These are phyloP conservation scores for Tanytarsus gracilentus DNA, from an alignment of 2,888 invertebrate species.

Conservation along the genomic window DNA sequence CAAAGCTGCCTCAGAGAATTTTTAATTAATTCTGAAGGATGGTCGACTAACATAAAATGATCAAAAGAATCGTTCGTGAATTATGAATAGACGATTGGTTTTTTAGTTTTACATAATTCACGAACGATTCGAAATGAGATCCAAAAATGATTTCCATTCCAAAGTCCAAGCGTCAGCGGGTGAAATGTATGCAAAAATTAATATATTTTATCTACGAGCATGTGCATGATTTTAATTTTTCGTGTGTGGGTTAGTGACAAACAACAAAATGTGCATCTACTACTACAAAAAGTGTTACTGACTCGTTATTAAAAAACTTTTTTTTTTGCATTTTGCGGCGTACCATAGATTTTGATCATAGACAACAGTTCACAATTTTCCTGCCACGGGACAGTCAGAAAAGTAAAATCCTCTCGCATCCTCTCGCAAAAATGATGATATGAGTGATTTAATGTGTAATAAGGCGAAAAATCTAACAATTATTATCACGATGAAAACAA, in stretches of 20 bases:
- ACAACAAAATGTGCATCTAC: no score
- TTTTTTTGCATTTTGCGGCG: no score
- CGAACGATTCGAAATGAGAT: conserved; percentile 37
- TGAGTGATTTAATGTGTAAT: conserved; percentile 9
- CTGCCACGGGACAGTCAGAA: no score
- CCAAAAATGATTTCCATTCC: conserved; percentile 33
- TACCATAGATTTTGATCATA: conserved; percentile 15
- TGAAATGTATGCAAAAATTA: neutral
- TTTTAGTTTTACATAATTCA: no score
- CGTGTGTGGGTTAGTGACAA: no score
- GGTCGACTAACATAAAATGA: conserved; percentile 21
- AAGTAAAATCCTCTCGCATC: no score
- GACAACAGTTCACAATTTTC: conserved; percentile 17
- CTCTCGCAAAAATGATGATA: no score
- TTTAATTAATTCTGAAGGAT: conserved; percentile 29
- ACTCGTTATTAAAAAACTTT: no score
- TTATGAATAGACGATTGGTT: no score
- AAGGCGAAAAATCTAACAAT: conserved; percentile 28
- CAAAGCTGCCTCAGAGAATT: conserved; percentile 29
- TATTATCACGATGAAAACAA: conserved; percentile 25
- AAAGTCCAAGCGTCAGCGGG: neutral
- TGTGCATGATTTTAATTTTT: neutral
- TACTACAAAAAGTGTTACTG: no score
- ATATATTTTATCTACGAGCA: neutral
- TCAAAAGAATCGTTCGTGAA: conserved; percentile 29